Percentiles rank a stretch among this genome's conserved stretches.
These are phyloP conservation scores for Caenorhabditis brenneri DNA, from an alignment of 1,140 invertebrate genomes.

Conservation along the genomic window DNA sequence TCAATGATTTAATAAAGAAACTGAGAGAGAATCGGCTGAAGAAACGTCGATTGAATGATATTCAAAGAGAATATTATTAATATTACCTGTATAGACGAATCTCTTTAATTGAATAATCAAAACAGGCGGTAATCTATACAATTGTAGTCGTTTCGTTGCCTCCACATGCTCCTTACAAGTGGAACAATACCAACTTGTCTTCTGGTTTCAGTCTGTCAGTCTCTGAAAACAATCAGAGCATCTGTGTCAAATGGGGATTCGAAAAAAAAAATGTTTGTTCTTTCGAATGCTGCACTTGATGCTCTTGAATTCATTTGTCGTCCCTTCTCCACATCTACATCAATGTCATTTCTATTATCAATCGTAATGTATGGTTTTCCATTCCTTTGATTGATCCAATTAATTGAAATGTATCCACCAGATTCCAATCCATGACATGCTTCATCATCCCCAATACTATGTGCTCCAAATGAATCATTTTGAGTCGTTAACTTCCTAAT, in stretches of 20 bases:
- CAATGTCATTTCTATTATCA: constrained; percentile 46
- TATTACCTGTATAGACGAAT: constrained; percentile 73
- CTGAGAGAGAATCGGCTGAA: constrained; percentile 40
- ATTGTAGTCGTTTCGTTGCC: constrained; percentile 73
- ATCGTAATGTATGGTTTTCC: constrained; percentile 56
- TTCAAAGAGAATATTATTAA: too few relatives aligned
- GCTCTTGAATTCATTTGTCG: background rate
- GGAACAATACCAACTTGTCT: constrained; percentile 74
- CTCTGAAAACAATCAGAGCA: constrained; percentile 74
- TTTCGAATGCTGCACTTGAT: background rate
- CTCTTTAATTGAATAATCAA: constrained; percentile 74
- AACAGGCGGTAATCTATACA: constrained; percentile 73
- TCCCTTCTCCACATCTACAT: constrained; percentile 46
- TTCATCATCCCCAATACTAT: constrained; percentile 23
- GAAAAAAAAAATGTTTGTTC: constrained; percentile 58
- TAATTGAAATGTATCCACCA: constrained; percentile 47
- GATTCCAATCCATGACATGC: background rate
- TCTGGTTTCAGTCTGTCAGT: constrained; percentile 74
- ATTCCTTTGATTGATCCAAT: constrained; percentile 55
- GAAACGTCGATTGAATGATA: too few relatives aligned
- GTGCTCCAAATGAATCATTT: background rate
- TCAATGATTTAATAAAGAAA: constrained; percentile 74
- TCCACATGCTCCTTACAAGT: constrained; percentile 72
- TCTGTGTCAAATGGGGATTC: constrained; percentile 72
- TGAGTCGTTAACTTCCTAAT: background rate